A percentile compares a stretch with the other conserved stretches of the same genome.
Conservation (phyloP, 2,888 invertebrate genomes). For the Ophion obscuratus region DNA sequence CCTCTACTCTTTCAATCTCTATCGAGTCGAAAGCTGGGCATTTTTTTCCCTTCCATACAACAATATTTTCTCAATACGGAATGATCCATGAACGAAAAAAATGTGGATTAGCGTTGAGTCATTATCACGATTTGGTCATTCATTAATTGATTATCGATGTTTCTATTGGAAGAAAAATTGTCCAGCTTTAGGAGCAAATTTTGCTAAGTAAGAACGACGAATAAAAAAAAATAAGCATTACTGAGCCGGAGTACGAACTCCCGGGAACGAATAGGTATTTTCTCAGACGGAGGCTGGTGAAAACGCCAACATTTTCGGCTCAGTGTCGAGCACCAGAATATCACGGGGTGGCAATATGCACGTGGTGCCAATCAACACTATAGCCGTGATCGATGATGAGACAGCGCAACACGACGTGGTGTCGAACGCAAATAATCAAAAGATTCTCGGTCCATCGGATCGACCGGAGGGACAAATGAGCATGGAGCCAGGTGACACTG, state of each 20-base stretch:
- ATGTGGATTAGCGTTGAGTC: background rate
- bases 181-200: background rate
- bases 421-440: slow-evolving; percentile 82
- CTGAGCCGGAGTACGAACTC: slow-evolving; percentile 38
- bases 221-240: background rate
- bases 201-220: slow-evolving; percentile 7
- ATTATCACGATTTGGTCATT: background rate
- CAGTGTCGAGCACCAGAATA: slow-evolving; percentile 80
- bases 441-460: slow-evolving; percentile 75
- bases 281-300: slow-evolving; percentile 72
- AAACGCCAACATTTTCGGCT: slow-evolving; percentile 77
- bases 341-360: slow-evolving; percentile 84
- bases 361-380: slow-evolving; percentile 85
- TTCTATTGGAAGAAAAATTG: slow-evolving; percentile 15
- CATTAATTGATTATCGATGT: background rate
- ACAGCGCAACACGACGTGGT: slow-evolving; percentile 86
- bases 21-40: background rate
- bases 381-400: slow-evolving; percentile 87
- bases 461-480: slow-evolving; percentile 80
- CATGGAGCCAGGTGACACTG: slow-evolving; percentile 78
- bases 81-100: background rate
- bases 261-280: slow-evolving; percentile 65
- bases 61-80: background rate
- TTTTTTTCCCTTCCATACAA: background rate
- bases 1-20: background rate